Evolutionary conservation across 2,888 invertebrate species (phyloP), one percentile per base, ranked within the genome.

Genomic region (Andrena hattorfiana): DNA sequence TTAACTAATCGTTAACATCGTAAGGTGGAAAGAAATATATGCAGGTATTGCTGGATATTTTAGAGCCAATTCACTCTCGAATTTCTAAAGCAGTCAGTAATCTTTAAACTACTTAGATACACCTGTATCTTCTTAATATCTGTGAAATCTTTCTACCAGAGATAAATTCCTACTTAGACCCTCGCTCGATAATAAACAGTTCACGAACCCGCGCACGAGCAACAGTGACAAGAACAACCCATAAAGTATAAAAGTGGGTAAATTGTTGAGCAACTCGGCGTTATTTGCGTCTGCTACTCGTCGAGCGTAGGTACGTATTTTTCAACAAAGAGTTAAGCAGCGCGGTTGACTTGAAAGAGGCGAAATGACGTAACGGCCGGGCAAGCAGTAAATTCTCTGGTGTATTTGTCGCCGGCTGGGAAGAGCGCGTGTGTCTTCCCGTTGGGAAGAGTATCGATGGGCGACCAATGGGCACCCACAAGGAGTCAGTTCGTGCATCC

Each of bases 301-400:
- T 20, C 59, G 51, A 32, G n/a, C 28, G 62, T 60, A 70, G 4
- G 13, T 42, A 42, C 42, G 16, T 42, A 42, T 42, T 74, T 49
- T 56, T 26, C 54, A 56, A 82, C 69, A 76, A 77, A 76, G 77
- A 73, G 68, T 64, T 66, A 23, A 60, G 71, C 20, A 60, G 66
- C 42, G 70, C 73, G 77, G 77, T 81, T 74, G 79, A 48, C 77
- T 82, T 81, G 83, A 79, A 80, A 85, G 80, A 72, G 62, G 71
- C 85, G 70, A 85, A 87, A 88, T 92, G 91, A 92, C 87, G 90
- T 87, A 91, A 92, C 87, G 84, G 77, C 82, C 84, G 72, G 77
- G 79, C 77, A 84, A 87, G 90, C 89, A 91, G 91, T 92, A 91
- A 91, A 93, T 92, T 92, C 90, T 87, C 89, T 79, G 83, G 81